These are phyloP conservation scores for Danio tinwini DNA, from an alignment of 2,797 vertebrate species.

Conservation along the genomic window DNA sequence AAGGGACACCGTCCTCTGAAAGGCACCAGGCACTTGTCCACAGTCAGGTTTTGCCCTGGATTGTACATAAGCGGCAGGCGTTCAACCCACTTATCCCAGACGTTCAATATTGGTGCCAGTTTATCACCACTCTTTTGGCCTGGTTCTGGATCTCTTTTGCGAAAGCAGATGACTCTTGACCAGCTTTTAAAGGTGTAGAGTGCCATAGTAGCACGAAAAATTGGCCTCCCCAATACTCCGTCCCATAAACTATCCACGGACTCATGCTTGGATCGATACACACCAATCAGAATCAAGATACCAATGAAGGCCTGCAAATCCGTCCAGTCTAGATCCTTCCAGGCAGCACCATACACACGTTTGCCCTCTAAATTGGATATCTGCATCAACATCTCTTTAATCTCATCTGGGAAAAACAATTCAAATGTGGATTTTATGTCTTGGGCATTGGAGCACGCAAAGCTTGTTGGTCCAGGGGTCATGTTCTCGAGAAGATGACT, in stretches of 20 bases:
- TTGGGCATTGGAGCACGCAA: slow-evolving; percentile 11
- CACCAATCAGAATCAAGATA: slow-evolving; percentile 33
- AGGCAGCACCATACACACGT: slow-evolving; percentile 11
- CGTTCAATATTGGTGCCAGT: slow-evolving; percentile 31
- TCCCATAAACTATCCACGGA: slow-evolving; percentile 41
- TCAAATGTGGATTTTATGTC: slow-evolving; percentile 52
- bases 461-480: slow-evolving; percentile 37
- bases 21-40: slow-evolving; percentile 46
- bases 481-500: slow-evolving; percentile 38
- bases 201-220: slow-evolving; percentile 51
- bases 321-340: slow-evolving; percentile 36
- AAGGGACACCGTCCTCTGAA: slow-evolving; percentile 52
- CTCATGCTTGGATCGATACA: slow-evolving; percentile 51
- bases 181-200: neutral
- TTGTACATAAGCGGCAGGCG: slow-evolving; percentile 40
- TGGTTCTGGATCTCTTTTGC: neutral
- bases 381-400: slow-evolving; percentile 27
- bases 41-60: slow-evolving; percentile 42
- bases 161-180: slow-evolving; percentile 27
- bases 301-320: slow-evolving; percentile 44
- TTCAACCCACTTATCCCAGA: slow-evolving; percentile 48
- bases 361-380: slow-evolving; percentile 57
- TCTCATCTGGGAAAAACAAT: slow-evolving; percentile 21
- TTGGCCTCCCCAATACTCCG: slow-evolving; percentile 35
- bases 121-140: slow-evolving; percentile 3